Evolutionary conservation across 2,113 vertebrate species (phyloP).

Genomic region (Campylomormyrus tamandua): DNA sequence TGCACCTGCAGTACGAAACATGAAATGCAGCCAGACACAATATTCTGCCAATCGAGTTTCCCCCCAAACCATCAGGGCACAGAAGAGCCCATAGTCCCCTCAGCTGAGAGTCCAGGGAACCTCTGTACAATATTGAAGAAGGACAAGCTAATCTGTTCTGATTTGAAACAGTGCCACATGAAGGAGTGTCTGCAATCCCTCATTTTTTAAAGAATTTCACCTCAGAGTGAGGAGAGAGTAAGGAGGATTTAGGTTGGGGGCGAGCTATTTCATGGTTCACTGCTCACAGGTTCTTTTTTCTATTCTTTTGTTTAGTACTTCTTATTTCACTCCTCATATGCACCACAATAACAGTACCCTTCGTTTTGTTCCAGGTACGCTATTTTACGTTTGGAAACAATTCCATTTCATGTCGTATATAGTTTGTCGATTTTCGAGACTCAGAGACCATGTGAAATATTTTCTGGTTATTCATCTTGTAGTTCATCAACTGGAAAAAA

Average conservation of each 20-base stretch:
- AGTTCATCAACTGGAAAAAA: not conserved
- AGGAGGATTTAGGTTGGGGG: constrained; percentile 32
- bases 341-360: not conserved
- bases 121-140: constrained; percentile 51
- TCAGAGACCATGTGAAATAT: not conserved
- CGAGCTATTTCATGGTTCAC: constrained; percentile 61
- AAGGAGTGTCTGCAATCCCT: constrained; percentile 56
- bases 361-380: not conserved
- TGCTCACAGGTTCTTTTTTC: constrained; percentile 55
- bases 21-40: constrained; percentile 52
- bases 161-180: constrained; percentile 61
- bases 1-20: constrained; percentile 44
- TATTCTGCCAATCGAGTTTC: constrained; percentile 46
- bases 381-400: not conserved
- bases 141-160: constrained; percentile 59
- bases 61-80: constrained; percentile 32
- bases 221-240: constrained; percentile 40
- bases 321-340: constrained; percentile 30
- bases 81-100: constrained; percentile 41
- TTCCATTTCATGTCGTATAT: not conserved
- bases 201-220: constrained; percentile 45
- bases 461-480: not conserved
- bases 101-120: constrained; percentile 37
- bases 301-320: constrained; percentile 32
- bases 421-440: not conserved